Base-by-base conservation (phyloP, 2,888 invertebrate species). In the Masnerella sp. region DNA sequence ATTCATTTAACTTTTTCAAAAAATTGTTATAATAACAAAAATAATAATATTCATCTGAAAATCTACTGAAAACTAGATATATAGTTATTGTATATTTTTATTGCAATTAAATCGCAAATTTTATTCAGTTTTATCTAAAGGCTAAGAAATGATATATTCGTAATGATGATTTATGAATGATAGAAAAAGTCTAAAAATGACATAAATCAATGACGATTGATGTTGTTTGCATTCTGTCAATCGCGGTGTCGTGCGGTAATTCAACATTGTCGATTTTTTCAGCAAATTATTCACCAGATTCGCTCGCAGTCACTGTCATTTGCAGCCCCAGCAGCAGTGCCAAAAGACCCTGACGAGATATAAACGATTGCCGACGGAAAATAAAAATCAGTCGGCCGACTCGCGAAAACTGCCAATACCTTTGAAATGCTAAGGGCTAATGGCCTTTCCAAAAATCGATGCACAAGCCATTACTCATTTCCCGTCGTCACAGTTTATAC, bases 281-380 rank as follows among this genome's bases (percentile, higher is more conserved):
- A 22, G 34, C 45, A 45, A 58, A 45, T 58, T 58, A 58, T 58
- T 54, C 54, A 34, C 58, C 32, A 22, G 20, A 25, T 34, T 58
- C 45, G 36, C 58, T 58, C 45, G 43, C 58, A 58, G 30, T 34
- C 45, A 45, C 58, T 58, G 58, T 58, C 58, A 58, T 42, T 34
- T 45, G 58, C 58, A 58, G 34, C 25, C 58, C 11, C n/a, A 22
- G 20, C 15, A 14, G 58, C 45, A 25, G 25, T 43, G 34, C 58
- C 43, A 58, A 58, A 42, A 56, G 28, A 28, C 30, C 32, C 45
- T 28, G 58, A 45, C 58, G 45, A 43, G 58, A 45, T 58, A 58
- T 58, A 58, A 45, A 58, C 32, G 56, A 56, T 42, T 32, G 45
- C 34, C 43, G 58, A 45, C 2, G 32, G 45, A 32, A 58, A 58